These are phyloP conservation scores for Metellina segmentata DNA, from an alignment of 2,888 invertebrate species.

Conservation along the genomic window DNA sequence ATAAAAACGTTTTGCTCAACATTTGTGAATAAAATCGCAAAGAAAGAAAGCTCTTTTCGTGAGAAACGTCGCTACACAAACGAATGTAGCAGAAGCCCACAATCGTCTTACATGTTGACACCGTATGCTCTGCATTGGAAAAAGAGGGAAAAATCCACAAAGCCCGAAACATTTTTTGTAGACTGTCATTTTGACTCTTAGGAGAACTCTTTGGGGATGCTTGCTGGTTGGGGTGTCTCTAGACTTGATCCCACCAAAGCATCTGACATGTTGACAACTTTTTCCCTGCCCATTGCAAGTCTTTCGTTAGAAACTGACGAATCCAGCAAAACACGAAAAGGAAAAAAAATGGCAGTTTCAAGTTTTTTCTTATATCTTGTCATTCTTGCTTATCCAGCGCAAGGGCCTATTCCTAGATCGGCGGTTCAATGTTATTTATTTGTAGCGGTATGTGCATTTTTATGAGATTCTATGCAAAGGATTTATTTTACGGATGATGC, in stretches of 20 bases:
- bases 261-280: constrained; percentile 46
- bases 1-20: background rate
- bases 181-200: constrained; percentile 26
- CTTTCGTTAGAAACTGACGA: background rate
- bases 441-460: background rate
- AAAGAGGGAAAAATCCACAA: background rate
- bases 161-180: background rate
- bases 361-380: constrained; percentile 1
- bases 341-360: background rate
- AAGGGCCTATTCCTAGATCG: background rate
- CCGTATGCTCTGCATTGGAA: background rate
- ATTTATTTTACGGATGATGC: too few relatives aligned
- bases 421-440: background rate
- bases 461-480: too few relatives aligned
- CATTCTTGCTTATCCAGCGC: constrained; percentile 6
- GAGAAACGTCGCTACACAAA: background rate
- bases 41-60: background rate
- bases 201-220: background rate
- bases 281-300: constrained; percentile 26
- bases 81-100: background rate
- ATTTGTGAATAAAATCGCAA: too few relatives aligned
- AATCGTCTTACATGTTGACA: background rate
- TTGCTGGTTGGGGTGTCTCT: constrained; percentile 2
- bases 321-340: background rate
- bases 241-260: constrained; percentile 12